Percentiles rank a stretch among this genome's conserved stretches.
Evolutionary conservation across 1,140 invertebrate genomes (phyloP).

Genomic region (Centruroides vittatus): DNA sequence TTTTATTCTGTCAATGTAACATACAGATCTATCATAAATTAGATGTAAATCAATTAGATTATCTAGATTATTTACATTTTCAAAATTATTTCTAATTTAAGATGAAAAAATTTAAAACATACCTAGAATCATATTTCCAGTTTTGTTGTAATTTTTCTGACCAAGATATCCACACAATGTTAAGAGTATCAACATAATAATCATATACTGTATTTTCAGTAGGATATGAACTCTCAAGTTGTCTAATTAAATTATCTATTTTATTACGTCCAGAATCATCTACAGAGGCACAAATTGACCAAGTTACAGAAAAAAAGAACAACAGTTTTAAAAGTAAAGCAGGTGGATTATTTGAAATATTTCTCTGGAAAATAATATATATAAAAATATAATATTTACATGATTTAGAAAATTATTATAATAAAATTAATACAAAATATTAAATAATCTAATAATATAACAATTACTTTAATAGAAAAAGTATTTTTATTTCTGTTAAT

Average conservation of each 20-base stretch:
- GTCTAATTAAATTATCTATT: constrained; percentile 62
- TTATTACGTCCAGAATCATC: constrained; percentile 62
- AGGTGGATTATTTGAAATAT: not conserved
- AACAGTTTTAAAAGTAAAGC: constrained; percentile 47
- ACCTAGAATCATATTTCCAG: constrained; percentile 55
- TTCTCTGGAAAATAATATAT: not conserved
- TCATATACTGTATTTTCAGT: constrained; percentile 72
- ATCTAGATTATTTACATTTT: no score
- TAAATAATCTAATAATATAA: not conserved
- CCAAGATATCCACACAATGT: constrained; percentile 54
- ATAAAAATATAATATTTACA: not conserved
- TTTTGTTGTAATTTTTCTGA: constrained; percentile 51
- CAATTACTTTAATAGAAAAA: no score
- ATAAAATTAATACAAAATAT: not conserved
- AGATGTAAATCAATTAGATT: no score
- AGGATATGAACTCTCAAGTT: constrained; percentile 66
- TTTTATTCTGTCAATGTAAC: no score
- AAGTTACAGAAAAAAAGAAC: constrained; percentile 64
- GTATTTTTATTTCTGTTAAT: no score
- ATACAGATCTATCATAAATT: no score
- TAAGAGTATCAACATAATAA: constrained; percentile 60
- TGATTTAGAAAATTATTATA: not conserved
- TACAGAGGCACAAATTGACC: constrained; percentile 63
- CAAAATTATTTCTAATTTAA: no score
- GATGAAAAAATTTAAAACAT: constrained; percentile 30